These are phyloP conservation scores for Xestobium rufovillosum DNA, from an alignment of 2,888 invertebrate genomes.

Conservation along the genomic window DNA sequence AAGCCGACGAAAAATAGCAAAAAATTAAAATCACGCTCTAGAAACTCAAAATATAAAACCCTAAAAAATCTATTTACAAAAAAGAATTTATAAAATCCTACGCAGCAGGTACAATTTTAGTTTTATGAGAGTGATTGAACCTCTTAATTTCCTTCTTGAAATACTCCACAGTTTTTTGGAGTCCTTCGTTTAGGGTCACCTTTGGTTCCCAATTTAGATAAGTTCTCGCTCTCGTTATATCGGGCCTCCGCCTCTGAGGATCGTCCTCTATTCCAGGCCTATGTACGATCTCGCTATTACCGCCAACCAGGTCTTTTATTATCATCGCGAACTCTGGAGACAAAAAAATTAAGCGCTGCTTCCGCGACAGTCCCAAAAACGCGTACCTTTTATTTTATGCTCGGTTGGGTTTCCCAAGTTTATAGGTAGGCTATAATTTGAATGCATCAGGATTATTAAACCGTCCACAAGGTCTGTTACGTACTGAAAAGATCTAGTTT, in stretches of 20 bases:
- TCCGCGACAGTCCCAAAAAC: conserved; percentile 5
- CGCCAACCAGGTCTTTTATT: conserved; percentile 78
- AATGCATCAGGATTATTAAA: conserved; percentile 83
- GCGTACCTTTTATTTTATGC: conserved; percentile 80
- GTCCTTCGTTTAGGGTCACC: conserved; percentile 76
- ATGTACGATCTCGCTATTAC: conserved; percentile 74
- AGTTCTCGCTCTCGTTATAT: conserved; percentile 81
- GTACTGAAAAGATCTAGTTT: conserved; percentile 96
- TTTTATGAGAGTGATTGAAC: conserved; percentile 51
- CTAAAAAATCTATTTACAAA: too few species aligned
- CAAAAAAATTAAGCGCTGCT: conserved; percentile 14
- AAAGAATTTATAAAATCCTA: background rate
- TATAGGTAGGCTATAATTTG: conserved; percentile 86
- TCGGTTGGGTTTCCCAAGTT: conserved; percentile 98
- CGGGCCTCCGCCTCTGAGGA: conserved; percentile 89
- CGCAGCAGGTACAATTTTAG: conserved; percentile 35
- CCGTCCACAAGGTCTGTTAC: conserved; percentile 96
- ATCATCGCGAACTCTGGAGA: conserved; percentile 75
- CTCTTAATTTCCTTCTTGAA: conserved; percentile 80
- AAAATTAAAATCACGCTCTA: too few species aligned
- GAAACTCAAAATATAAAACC: too few species aligned
- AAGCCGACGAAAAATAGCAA: too few species aligned
- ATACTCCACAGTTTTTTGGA: conserved; percentile 88
- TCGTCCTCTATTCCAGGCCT: conserved; percentile 90
- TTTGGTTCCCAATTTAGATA: conserved; percentile 89